Conservation (phyloP, 2,113 vertebrate species). For the Camelus dromedarius region DNA sequence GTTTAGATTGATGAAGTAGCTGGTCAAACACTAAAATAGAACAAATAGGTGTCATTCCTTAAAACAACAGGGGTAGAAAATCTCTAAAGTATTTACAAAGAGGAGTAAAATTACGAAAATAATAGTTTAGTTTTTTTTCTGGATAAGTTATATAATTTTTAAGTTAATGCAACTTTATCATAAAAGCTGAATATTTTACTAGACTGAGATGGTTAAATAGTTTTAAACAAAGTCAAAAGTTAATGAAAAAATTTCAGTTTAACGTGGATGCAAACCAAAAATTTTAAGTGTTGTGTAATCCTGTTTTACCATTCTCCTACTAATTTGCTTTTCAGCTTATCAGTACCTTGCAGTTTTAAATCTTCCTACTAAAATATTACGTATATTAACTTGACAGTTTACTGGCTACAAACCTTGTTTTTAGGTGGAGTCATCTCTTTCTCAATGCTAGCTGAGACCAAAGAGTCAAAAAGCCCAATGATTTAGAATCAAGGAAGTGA, state of each 20-base stretch:
- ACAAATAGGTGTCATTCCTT: background rate
- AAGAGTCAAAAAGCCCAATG: background rate
- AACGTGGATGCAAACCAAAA: background rate
- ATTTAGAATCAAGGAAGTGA: background rate
- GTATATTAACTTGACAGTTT: conserved; percentile 15
- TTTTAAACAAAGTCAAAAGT: conserved; percentile 59
- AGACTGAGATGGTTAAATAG: background rate
- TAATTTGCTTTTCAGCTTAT: conserved; percentile 30
- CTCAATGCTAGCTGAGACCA: conserved; percentile 11
- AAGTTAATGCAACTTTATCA: conserved; percentile 47
- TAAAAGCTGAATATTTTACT: conserved; percentile 47
- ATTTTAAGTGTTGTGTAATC: conserved; percentile 34
- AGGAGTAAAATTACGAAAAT: background rate
- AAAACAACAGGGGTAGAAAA: background rate
- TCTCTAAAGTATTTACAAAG: conserved; percentile 15
- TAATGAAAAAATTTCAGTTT: conserved; percentile 27
- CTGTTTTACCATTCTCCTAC: background rate
- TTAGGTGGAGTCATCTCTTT: conserved; percentile 11
- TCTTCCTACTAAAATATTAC: background rate
- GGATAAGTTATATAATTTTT: conserved; percentile 18
- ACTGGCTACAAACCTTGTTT: conserved; percentile 31
- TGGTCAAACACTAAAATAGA: conserved; percentile 16
- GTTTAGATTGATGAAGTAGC: background rate
- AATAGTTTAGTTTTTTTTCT: conserved; percentile 43
- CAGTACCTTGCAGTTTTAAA: background rate